Base-by-base conservation (phyloP, 2,888 invertebrate genomes). In the Dasysyrphus albostriatus region DNA sequence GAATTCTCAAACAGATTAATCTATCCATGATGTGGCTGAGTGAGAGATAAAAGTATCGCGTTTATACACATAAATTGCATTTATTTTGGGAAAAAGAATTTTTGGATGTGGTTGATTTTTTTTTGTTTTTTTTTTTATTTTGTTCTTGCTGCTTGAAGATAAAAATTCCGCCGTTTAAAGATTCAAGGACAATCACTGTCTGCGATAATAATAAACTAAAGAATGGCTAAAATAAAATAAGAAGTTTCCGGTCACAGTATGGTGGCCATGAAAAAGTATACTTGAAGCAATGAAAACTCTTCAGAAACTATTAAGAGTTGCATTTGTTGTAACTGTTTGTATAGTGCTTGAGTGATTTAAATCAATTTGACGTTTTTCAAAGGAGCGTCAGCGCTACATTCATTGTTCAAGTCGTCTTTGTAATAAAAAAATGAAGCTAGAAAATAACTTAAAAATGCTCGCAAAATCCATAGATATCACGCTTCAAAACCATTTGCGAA, bases 151-250 rank as follows among this genome's bases (percentile, higher is more conserved):
- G 24, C 6, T 34, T 39, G 24, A 34, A 37, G 16, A 39, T 49
- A 39, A 58, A 44, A 65, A 39, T 24, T 37, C 56, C 56, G 24
- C 56, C 56, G 24, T 24, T 39, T 5, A 61, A 61, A n/a, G 44
- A 70, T 56, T 61, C 56, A 82, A 49, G 70, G 77, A 49, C 70
- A 70, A 70, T 24, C 56, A 42, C 19, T 70, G 77, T 72, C 77
- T 77, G 65, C 32, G 70, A 65, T 76, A 65, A 69, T 61, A 69
- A 81, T 69, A 61, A 69, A 81, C 44, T 29, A 34, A 49, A 47
- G 32, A 49, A 47, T 54, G 24, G 8, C 29, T 24, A 42, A 37
- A 61, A n/a, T 14, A 32, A 56, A 70, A 32, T 32, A 9, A 34
- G 8, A 54, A n/a, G 24, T 51, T 72, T 72, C 54, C 54, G 51